Conservation (phyloP, 1,140 invertebrate species). For the Drepana arcuata region DNA sequence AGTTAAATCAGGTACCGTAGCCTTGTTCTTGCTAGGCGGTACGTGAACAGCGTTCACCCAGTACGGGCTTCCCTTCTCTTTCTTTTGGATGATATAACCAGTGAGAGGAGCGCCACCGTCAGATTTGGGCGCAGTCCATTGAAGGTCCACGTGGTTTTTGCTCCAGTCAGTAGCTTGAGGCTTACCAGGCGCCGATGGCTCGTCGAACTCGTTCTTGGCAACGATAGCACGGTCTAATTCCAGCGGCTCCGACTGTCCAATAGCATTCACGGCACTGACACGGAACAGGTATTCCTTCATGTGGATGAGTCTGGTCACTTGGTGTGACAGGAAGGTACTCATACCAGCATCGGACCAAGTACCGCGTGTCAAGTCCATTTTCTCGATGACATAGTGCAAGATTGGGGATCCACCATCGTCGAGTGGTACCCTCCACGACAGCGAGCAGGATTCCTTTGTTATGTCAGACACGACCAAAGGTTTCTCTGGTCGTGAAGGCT, state of each 20-base stretch:
- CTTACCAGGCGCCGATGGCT: conserved; percentile 92
- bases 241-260: conserved; percentile 94
- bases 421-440: conserved; percentile 86
- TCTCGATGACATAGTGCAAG: conserved; percentile 96
- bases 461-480: conserved; percentile 89
- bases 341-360: conserved; percentile 96
- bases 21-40: conserved; percentile 82
- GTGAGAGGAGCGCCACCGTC: conserved; percentile 94
- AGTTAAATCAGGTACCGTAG: conserved; percentile 88
- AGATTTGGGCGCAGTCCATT: conserved; percentile 88
- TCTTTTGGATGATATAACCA: conserved; percentile 96
- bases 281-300: conserved; percentile 95
- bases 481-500: conserved; percentile 88
- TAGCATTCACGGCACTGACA: conserved; percentile 93
- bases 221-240: conserved; percentile 89
- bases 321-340: conserved; percentile 85
- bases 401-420: conserved; percentile 95
- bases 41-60: conserved; percentile 93
- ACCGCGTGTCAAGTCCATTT: conserved; percentile 95
- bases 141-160: conserved; percentile 91
- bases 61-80: conserved; percentile 92
- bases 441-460: conserved; percentile 90
- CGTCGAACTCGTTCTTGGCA: conserved; percentile 96
- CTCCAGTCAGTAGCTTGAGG: conserved; percentile 93
- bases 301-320: conserved; percentile 90